Conservation (phyloP, 1,140 invertebrate species). For the Zaprionus lachaisei region DNA sequence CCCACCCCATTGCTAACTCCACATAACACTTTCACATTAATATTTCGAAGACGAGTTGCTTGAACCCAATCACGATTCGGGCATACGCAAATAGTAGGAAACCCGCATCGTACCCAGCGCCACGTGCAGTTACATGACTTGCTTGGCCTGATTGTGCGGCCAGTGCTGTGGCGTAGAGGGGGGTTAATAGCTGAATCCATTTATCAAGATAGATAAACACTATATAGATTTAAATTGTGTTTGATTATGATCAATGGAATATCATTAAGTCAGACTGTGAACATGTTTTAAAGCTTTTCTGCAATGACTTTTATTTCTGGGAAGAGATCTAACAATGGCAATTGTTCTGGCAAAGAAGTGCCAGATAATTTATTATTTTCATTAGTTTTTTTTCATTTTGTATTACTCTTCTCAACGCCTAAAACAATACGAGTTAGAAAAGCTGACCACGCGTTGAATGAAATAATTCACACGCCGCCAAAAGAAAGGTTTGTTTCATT, state of each 20-base stretch:
- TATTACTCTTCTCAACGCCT: background rate
- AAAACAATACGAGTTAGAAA: background rate
- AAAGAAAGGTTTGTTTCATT: slow-evolving; percentile 24
- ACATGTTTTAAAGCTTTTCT: too few relatives aligned
- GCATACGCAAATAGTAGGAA: slow-evolving; percentile 39
- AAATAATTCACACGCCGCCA: slow-evolving; percentile 28
- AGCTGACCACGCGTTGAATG: background rate
- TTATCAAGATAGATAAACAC: background rate
- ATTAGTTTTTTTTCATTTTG: background rate
- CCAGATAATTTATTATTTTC: background rate
- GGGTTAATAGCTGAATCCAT: background rate
- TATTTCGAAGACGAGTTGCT: slow-evolving; percentile 38
- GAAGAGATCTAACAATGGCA: background rate
- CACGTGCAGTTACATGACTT: slow-evolving; percentile 43
- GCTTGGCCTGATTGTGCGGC: slow-evolving; percentile 44
- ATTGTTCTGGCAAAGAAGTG: background rate
- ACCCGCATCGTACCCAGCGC: background rate
- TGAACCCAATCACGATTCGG: slow-evolving; percentile 53
- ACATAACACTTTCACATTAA: slow-evolving; percentile 69
- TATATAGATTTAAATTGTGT: background rate
- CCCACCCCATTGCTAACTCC: background rate
- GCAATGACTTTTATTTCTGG: too few relatives aligned
- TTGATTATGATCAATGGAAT: background rate
- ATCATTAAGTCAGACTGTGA: too few relatives aligned
- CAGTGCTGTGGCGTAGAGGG: background rate